Evolutionary conservation across 1,140 invertebrate species (phyloP).

Genomic region (Euwallacea similis): DNA sequence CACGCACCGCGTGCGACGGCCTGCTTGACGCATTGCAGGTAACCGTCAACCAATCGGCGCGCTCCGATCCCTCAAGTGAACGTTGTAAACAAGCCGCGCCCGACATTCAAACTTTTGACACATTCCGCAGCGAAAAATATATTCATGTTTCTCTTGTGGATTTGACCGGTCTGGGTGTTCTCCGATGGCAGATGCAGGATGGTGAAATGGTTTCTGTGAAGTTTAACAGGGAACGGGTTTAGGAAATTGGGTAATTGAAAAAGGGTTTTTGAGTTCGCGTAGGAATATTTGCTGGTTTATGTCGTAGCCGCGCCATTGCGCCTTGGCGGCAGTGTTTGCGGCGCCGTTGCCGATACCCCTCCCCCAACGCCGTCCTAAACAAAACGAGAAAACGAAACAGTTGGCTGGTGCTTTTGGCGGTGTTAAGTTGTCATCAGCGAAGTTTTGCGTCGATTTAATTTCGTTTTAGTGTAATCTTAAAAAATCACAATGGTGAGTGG

Average conservation of each 20-base stretch:
- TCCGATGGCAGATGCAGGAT: background rate
- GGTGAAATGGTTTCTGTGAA: background rate
- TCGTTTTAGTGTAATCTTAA: conserved; percentile 47
- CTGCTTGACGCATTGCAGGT: conserved; percentile 81
- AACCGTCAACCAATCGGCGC: conserved; percentile 69
- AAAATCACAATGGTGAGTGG: conserved; percentile 63
- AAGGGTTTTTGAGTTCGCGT: conserved; percentile 32
- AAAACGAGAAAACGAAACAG: conserved; percentile 53
- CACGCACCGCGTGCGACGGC: conserved; percentile 47
- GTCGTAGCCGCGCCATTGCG: conserved; percentile 52
- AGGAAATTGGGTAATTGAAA: background rate
- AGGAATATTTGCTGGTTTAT: conserved; percentile 52
- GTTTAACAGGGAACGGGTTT: background rate
- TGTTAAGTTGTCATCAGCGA: conserved; percentile 56
- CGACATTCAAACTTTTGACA: conserved; percentile 59
- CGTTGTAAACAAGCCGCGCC: conserved; percentile 68
- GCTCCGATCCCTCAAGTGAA: conserved; percentile 51
- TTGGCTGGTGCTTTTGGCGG: conserved; percentile 61
- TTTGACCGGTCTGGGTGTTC: background rate
- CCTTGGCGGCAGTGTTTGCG: conserved; percentile 46
- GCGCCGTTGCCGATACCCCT: conserved; percentile 27
- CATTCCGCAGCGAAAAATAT: conserved; percentile 59
- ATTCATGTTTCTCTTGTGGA: conserved; percentile 41
- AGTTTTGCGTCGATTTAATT: conserved; percentile 43
- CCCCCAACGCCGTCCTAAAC: conserved; percentile 45